These are phyloP conservation scores for Pseudobourletiella spinata DNA, from an alignment of 1,140 invertebrate species.

Conservation along the genomic window DNA sequence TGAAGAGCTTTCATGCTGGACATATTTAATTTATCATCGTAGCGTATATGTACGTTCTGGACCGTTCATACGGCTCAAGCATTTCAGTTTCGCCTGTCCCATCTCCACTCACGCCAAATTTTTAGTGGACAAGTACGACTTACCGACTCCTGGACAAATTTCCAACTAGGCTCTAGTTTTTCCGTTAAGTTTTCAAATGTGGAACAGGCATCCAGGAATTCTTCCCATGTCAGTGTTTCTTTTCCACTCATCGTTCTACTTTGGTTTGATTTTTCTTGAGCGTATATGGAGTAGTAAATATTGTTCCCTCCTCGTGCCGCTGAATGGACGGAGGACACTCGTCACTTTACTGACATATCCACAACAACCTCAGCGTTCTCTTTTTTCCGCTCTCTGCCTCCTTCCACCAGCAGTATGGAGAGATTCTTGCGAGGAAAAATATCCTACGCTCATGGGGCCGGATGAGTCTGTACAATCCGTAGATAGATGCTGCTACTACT, in stretches of 20 bases:
- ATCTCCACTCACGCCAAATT: no score
- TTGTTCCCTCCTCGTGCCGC: no score
- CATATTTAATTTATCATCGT: background rate
- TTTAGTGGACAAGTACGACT: background rate
- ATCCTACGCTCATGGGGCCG: no score
- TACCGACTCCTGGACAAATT: background rate
- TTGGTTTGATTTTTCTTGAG: no score
- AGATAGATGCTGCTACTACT: no score
- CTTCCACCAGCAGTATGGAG: no score
- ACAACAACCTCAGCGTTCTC: background rate
- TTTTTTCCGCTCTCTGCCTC: background rate
- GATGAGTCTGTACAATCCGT: no score
- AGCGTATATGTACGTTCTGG: background rate
- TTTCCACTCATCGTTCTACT: background rate
- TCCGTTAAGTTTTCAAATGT: background rate
- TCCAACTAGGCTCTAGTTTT: background rate
- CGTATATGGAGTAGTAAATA: no score
- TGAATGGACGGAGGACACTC: background rate
- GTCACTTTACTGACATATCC: background rate
- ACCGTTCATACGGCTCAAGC: background rate
- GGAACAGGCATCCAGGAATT: background rate
- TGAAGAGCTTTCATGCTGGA: background rate
- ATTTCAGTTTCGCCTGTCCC: no score
- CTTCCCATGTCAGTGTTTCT: slow-evolving; percentile 1
- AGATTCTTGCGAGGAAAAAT: no score